Conservation (phyloP, 2,888 invertebrate genomes). For the Dynastes tityus region DNA sequence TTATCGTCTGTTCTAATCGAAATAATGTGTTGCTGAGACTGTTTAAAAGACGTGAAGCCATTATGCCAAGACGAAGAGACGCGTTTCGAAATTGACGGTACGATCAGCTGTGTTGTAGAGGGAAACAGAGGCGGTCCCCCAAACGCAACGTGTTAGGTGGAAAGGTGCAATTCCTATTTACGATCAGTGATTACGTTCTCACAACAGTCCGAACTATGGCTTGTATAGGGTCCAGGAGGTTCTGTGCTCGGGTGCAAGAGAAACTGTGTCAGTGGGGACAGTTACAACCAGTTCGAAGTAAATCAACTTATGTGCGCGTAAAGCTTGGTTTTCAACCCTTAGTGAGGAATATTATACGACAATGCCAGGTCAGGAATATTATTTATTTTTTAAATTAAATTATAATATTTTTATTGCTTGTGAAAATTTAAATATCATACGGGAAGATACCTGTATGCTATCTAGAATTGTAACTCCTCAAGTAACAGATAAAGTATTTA, state of each 20-base stretch:
- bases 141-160: conserved; percentile 59
- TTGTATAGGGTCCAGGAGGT: conserved; percentile 87
- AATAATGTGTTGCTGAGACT: conserved; percentile 65
- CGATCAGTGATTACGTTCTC: conserved; percentile 67
- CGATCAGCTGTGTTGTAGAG: conserved; percentile 54
- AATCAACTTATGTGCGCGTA: conserved; percentile 78
- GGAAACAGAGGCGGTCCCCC: conserved; percentile 48
- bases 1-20: conserved; percentile 69
- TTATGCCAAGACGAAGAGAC: conserved; percentile 43
- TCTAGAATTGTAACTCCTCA: no score
- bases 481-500: no score
- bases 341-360: conserved; percentile 67
- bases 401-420: not conserved
- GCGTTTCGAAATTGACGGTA: not conserved
- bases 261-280: conserved; percentile 87
- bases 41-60: conserved; percentile 54
- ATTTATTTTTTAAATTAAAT: conserved; percentile 25
- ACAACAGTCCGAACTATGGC: conserved; percentile 87
- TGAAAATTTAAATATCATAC: no score
- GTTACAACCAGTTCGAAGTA: conserved; percentile 77
- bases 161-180: conserved; percentile 60
- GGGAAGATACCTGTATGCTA: no score
- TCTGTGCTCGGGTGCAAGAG: conserved; percentile 86
- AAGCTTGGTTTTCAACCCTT: conserved; percentile 77
- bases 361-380: conserved; percentile 69